A percentile compares a stretch with the other conserved stretches of the same genome.
phyloP scores from a whole-genome alignment of 2,888 invertebrate genomes.

The Mesoligia furuncula region DNA sequence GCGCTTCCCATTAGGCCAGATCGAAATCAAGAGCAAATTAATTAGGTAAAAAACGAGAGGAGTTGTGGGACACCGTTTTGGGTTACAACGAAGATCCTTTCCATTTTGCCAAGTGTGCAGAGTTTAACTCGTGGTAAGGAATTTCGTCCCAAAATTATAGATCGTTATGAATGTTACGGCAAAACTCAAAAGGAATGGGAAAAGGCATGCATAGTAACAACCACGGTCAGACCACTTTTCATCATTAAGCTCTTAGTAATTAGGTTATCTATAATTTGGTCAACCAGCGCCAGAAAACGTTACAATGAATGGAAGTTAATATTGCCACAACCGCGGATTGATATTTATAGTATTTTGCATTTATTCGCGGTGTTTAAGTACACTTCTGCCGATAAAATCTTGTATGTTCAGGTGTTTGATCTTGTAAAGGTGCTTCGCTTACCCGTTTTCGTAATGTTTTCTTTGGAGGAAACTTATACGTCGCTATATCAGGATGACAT shows the following conservation, averaged over 20 bases:
- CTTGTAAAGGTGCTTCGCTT: slow-evolving; percentile 62
- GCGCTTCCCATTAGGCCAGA: no score
- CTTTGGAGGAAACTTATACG: slow-evolving; percentile 98
- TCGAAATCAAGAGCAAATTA: neutral
- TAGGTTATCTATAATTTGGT: neutral
- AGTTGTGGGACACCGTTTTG: neutral
- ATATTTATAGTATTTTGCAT: neutral
- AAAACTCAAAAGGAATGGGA: neutral
- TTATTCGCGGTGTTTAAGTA: neutral
- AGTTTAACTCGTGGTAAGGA: no score
- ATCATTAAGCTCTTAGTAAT: neutral
- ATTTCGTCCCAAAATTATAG: no score
- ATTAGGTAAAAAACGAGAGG: neutral
- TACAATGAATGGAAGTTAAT: neutral
- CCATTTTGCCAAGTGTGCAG: neutral
- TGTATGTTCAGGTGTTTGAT: neutral
- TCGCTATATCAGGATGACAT: slow-evolving; percentile 94
- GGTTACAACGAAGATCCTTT: neutral
- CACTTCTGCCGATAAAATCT: neutral
- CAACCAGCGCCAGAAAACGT: neutral
- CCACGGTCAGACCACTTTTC: neutral
- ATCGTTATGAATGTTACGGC: neutral
- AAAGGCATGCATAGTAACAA: neutral
- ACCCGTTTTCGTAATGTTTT: slow-evolving; percentile 98
- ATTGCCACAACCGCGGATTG: neutral